These are phyloP conservation scores for Brachypalpus laphriformis DNA, from an alignment of 2,888 invertebrate genomes.

Conservation along the genomic window DNA sequence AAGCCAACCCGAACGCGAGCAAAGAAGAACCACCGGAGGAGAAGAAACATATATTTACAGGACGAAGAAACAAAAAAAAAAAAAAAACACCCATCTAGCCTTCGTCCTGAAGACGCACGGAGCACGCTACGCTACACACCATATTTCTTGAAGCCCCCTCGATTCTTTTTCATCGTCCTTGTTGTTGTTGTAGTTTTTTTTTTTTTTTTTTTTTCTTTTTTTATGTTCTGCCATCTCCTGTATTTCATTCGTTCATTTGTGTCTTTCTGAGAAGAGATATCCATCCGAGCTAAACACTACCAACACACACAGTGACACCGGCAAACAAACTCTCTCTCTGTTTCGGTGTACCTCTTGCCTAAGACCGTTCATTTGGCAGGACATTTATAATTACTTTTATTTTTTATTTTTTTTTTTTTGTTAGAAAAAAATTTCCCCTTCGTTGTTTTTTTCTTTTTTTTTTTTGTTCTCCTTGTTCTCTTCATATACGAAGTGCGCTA, in stretches of 20 bases:
- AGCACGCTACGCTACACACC: constrained; percentile 6
- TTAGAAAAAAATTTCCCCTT: constrained; percentile 40
- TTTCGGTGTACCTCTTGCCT: constrained; percentile 32
- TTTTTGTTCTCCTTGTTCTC: constrained; percentile 22
- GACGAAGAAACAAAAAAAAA: neutral
- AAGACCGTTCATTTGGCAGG: constrained; percentile 58
- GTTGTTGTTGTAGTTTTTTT: neutral
- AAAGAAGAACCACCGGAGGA: constrained; percentile 32
- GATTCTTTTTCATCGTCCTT: constrained; percentile 22
- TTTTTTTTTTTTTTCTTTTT: too few relatives aligned
- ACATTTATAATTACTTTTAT: constrained; percentile 68
- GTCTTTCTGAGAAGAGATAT: constrained; percentile 33
- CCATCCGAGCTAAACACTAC: constrained; percentile 45
- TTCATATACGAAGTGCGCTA: neutral
- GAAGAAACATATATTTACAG: constrained; percentile 52
- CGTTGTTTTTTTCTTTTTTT: neutral
- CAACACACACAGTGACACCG: neutral
- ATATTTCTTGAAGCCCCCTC: constrained; percentile 11
- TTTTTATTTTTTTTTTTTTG: constrained; percentile 31
- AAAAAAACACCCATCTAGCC: constrained; percentile 5
- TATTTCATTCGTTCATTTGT: constrained; percentile 48
- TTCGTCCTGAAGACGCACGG: constrained; percentile 35
- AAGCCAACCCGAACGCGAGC: constrained; percentile 33
- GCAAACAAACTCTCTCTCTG: constrained; percentile 13
- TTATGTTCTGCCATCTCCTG: constrained; percentile 25